Base-by-base conservation (phyloP, 2,797 vertebrate genomes). In the Lepus townsendii region DNA sequence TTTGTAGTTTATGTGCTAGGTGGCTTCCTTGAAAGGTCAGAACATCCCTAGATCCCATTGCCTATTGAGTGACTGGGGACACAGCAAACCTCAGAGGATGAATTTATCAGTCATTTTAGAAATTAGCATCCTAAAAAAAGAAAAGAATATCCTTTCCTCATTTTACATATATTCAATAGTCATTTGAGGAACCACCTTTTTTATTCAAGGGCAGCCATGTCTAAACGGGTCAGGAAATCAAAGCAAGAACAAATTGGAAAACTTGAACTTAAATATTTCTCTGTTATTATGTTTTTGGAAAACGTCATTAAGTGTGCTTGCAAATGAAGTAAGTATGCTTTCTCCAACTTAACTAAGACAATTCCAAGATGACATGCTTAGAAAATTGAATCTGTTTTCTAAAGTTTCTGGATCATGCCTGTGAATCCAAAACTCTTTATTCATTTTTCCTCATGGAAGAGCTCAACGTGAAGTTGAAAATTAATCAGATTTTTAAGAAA, bases 1-100 rank as follows among this genome's bases (percentile, higher is more conserved):
- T 77, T 30, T 88, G 19, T 76, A 90, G 26, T 92, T 96, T 85
- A 63, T 50, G 22, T 85, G 78, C 38, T 54, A 92, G 14, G 9
- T 92, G 13, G 5, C 87, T 77, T 88, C 54, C 19, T 75, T 92
- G 65, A 94, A 95, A 93, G 27, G 73, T 91, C 73, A 96, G 24
- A 83, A 80, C 30, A 91, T 73, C 16, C 30, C 24, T 5, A 60
- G 27, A 66, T 82, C 32, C 32, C 65, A 5, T 57, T 96, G n/a
- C 11, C 42, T 72, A 42, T 76, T 95, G 42, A 87, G 42, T 90
- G 52, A 88, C 14, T 68, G 65, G 16, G 75, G 60, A 66, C 32
- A 71, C 2, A 86, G 17, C 7, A 83, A 79, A 76, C 10, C 35
- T 85, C 52, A 66, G 22, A 83, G 24, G 88, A 83, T 65, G 22